Evolutionary conservation across 2,888 invertebrate species (phyloP), one percentile per base, ranked within the genome.

Genomic region (Scaptomyza caliginosa): DNA sequence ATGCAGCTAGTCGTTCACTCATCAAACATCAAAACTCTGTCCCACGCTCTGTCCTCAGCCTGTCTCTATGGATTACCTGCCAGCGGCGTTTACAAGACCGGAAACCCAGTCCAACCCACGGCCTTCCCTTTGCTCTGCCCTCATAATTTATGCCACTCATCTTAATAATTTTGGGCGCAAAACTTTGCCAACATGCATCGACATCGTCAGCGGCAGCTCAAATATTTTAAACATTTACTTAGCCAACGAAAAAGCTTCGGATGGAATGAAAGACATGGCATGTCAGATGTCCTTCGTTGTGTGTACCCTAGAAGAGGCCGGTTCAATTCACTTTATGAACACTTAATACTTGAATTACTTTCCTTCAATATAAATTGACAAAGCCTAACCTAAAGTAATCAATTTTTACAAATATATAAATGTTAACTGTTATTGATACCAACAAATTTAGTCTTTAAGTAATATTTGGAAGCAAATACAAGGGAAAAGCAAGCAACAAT

Each of bases 71-170:
- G 83, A 88, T 86, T 88, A 83, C 58, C 64, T 77, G 77, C 71
- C 84, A 67, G 64, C 76, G 80, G 82, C 74, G 70, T 75, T 84
- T 80, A 80, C 48, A 86, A 80, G 81, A 62, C 66, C 74, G 65
- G 62, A 39, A 56, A 55, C 56, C 34, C 34, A 24, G 40, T 36
- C 30, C 45, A 38, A 8, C 16, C 34, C 34, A 16, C 34, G 8
- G 16, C 16, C 13, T 16, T 32, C 60, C 52, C 52, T 49, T 51
- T 62, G 51, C 63, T 36, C 73, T 67, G 65, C 74, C 76, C 78
- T 81, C 78, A 88, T 85, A 88, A 85, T 86, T 85, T 85, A 86
- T 85, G 85, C 87, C 82, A 86, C 84, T 88, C 88, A 84, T 85
- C 85, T 88, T 88, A 85, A 85, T 85, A 88, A 85, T 85, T 86